Base-by-base conservation (phyloP, 2,888 invertebrate genomes). In the Caenorhabditis virilis region DNA sequence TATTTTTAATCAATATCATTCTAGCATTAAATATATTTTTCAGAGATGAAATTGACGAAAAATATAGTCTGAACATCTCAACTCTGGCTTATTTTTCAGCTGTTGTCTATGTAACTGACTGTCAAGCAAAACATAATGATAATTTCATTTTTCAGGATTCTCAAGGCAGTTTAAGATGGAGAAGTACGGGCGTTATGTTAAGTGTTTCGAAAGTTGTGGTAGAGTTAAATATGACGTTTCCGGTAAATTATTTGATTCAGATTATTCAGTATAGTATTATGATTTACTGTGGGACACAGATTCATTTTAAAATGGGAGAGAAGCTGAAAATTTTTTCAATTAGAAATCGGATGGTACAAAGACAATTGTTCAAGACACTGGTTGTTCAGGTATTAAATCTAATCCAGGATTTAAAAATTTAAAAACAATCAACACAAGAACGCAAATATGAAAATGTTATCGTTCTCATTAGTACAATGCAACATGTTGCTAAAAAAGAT, bases 261-360 rank as follows among this genome's bases (percentile, higher is more conserved):
- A 46, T 47, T 13, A 51, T 55, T 36, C 61, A 61, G 30, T 61
- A 61, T 35, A 51, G 50, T 16, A 49, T 61, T 11, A 61, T 61
- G 55, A 55, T 61, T 9, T 61, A 42, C 38, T 61, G 61, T 20
- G 61, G 61, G 13, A 39, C 46, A n/a, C n/a, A 47, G 22, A 61
- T 61, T 55, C 61, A 62, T 41, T n/a, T 26, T 20, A 62, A 62
- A 25, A 57, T 62, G 62, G 57, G 43, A n/a, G 62, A 62, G 16
- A 48, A 53, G 23, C 23, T 62, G 52, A 53, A 57, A 18, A 42
- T 53, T 33, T 62, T 62, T 36, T 57, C 56, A 18, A 49, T 57
- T 20, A 57, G 43, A n/a, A 62, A 57, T 33, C 48, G 49, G 45
- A 52, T 38, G 39, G 42, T 56, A 50, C 62, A 53, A 25, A 46